A percentile compares a stretch with the other conserved stretches of the same genome.
These are phyloP conservation scores for Cosmia pyralina DNA, from an alignment of 2,888 invertebrate genomes.

Conservation along the genomic window DNA sequence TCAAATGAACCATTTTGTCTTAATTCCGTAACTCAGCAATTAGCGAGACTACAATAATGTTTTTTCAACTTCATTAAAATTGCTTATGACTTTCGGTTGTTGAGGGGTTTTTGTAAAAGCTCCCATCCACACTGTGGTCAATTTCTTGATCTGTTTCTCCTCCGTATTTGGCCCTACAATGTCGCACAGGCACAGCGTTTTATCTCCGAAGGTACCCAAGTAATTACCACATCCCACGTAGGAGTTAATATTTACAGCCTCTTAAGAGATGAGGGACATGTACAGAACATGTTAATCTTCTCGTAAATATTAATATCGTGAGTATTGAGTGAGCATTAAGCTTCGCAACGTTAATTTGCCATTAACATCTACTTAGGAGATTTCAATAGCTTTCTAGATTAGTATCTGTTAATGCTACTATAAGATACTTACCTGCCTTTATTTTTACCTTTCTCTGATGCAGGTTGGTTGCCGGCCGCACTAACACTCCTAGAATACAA, in stretches of 20 bases:
- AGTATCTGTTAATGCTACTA: not conserved
- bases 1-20: not conserved
- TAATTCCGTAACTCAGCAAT: not conserved
- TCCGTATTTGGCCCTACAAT: not conserved
- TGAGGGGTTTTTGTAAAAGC: not conserved
- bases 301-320: conserved; percentile 36
- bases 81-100: not conserved
- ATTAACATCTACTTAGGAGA: not conserved
- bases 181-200: too few species aligned
- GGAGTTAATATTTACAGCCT: conserved; percentile 22
- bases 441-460: not conserved
- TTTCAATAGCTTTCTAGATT: not conserved
- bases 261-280: conserved; percentile 5
- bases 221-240: not conserved
- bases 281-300: conserved; percentile 9
- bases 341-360: conserved; percentile 6
- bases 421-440: not conserved
- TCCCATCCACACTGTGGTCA: too few species aligned
- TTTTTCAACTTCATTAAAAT: not conserved
- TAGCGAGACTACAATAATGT: too few species aligned
- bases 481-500: too few species aligned
- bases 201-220: not conserved
- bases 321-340: conserved; percentile 14
- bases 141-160: too few species aligned
- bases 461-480: too few species aligned